These are phyloP conservation scores for Blennius ocellaris DNA, from an alignment of 2,113 vertebrate species.

Conservation along the genomic window DNA sequence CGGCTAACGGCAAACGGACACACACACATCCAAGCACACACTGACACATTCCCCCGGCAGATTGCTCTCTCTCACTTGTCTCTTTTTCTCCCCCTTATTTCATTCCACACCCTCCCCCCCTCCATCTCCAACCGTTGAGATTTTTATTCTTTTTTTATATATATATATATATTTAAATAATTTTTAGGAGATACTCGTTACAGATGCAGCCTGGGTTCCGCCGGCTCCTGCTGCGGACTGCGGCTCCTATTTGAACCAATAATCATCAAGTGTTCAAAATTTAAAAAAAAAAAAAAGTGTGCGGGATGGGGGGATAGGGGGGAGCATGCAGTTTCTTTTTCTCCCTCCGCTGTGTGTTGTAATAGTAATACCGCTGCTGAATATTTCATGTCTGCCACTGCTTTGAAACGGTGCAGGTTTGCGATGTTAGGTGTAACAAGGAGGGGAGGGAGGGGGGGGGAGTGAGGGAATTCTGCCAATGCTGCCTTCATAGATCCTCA, in stretches of 20 bases:
- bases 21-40: conserved; percentile 22
- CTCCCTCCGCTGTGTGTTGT: conserved; percentile 57
- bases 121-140: conserved; percentile 29
- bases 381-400: conserved; percentile 77
- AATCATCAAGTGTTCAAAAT: conserved; percentile 77
- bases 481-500: conserved; percentile 65
- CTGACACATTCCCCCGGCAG: conserved; percentile 22
- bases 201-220: conserved; percentile 66
- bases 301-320: too few species aligned
- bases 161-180: conserved; percentile 2
- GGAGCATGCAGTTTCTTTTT: conserved; percentile 10
- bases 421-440: conserved; percentile 69
- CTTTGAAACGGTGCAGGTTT: conserved; percentile 76
- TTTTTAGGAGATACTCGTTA: conserved; percentile 65
- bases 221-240: conserved; percentile 61
- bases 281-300: conserved; percentile 71
- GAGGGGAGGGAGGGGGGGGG: conserved; percentile 60
- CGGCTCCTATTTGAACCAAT: conserved; percentile 77
- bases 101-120: conserved; percentile 8
- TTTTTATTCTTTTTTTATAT: neutral
- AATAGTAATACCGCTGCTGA: conserved; percentile 78
- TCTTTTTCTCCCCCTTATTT: conserved; percentile 41
- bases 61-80: conserved; percentile 45
- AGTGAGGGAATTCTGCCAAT: conserved; percentile 63
- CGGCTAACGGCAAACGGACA: too few species aligned